Base-by-base conservation (phyloP, 2,888 invertebrate species). In the Hermaeophaga mercurialis region DNA sequence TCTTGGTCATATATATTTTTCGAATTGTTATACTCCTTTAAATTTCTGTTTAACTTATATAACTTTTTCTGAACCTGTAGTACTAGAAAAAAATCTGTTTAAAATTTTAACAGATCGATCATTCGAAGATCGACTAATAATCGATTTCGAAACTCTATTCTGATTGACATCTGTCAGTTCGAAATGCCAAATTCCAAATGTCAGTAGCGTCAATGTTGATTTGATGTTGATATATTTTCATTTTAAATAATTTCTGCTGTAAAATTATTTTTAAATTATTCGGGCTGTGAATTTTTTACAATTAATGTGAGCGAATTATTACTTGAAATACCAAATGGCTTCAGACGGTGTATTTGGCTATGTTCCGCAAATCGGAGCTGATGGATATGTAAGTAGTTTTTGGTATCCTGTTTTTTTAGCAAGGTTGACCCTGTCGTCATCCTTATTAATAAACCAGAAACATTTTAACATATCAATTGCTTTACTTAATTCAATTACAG, bases 281-380 rank as follows among this genome's bases (percentile, higher is more conserved):
- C n/a, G n/a, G 62, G 60, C 59, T 61, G 63, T 65, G 63, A 57
- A 49, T 18, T 48, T 49, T 59, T 48, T 31, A 43, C 28, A 46
- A 47, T 63, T 59, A 53, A 61, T 63, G 63, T 60, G 46, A 59
- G 43, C 46, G 28, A 58, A 48, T 48, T 58, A 44, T 17, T 53
- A 41, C 22, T 43, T 49, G 18, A 19, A 24, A 7, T 46, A 65
- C 70, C 70, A 71, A 72, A 79, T 79, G 79, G 78, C 77, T 70
- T 71, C 76, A 61, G 75, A 77, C 64, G 75, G 70, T 68, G 70
- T 76, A 59, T 77, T 73, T 67, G 79, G 78, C 54, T 79, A 76
- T 64, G 73, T 75, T 63, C 78, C 78, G 39, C 72, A 73, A 65
- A 65, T 77, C 60, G 75, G 72, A 56, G 68, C 71, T 57, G 76